These are phyloP conservation scores for Acrobasis repandana DNA, from an alignment of 2,888 invertebrate genomes.

Conservation along the genomic window DNA sequence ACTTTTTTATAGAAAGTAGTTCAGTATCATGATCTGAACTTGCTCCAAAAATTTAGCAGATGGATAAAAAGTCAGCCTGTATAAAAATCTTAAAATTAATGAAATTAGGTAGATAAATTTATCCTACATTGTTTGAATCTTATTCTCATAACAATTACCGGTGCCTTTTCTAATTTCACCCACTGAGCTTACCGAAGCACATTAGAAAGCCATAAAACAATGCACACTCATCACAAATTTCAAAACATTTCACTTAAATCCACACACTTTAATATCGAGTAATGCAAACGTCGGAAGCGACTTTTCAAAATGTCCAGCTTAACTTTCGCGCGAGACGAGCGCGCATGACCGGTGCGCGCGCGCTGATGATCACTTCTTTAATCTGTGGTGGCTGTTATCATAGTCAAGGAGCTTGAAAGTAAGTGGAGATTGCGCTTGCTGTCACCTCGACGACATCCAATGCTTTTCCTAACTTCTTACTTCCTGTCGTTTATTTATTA, in stretches of 20 bases:
- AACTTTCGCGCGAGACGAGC: constrained; percentile 48
- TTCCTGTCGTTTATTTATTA: no score
- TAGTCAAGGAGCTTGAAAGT: not conserved
- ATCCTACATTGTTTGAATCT: no score
- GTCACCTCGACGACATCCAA: no score
- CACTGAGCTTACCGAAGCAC: constrained; percentile 10
- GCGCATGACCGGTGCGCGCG: constrained; percentile 63
- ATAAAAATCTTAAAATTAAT: no score
- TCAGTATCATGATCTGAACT: no score
- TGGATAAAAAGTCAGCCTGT: no score
- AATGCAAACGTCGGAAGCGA: not conserved
- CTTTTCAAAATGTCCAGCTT: not conserved
- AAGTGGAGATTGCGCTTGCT: not conserved
- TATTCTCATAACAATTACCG: no score
- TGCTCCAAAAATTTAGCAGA: no score
- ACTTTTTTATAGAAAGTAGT: no score
- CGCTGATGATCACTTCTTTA: constrained; percentile 53
- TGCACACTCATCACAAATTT: constrained; percentile 18
- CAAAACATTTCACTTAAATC: constrained; percentile 11
- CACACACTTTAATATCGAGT: constrained; percentile 6
- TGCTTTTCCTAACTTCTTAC: no score
- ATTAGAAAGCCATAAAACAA: constrained; percentile 22
- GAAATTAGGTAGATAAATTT: no score
- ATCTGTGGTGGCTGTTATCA: constrained; percentile 61
- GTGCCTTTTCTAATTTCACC: constrained; percentile 15